Conservation (phyloP, 92 coral and sea anemone genomes). For the Porites cylindrica region DNA sequence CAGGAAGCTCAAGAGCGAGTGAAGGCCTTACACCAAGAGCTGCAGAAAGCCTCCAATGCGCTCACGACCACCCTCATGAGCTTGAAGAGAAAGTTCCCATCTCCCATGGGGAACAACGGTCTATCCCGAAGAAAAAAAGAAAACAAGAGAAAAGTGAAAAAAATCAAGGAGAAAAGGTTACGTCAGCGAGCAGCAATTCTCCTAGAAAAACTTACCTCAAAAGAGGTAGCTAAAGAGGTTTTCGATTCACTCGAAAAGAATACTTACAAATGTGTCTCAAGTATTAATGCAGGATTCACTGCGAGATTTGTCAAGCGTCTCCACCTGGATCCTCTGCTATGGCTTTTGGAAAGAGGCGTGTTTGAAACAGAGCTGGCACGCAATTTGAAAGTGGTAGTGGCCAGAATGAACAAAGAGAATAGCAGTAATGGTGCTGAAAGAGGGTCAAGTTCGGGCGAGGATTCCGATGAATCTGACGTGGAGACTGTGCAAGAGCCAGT, state of each 20-base stretch:
- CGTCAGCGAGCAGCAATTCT: constrained; percentile 29
- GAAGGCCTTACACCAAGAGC: neutral
- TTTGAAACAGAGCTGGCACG: constrained; percentile 13
- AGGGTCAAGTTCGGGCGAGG: constrained; percentile 25
- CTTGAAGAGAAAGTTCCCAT: constrained; percentile 51
- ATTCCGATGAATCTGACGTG: neutral
- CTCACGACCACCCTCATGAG: constrained; percentile 49
- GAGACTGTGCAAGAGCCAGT: neutral
- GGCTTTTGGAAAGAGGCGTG: constrained; percentile 43
- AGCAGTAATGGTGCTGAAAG: no score
- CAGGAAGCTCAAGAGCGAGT: neutral
- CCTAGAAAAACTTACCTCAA: neutral
- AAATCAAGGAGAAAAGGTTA: constrained; percentile 47
- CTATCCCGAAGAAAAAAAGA: constrained; percentile 50
- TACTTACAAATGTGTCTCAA: constrained; percentile 15
- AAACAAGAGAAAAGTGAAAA: constrained; percentile 22
- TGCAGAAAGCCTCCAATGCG: constrained; percentile 1
- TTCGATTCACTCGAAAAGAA: constrained; percentile 10
- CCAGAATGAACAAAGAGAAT: neutral
- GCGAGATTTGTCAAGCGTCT: constrained; percentile 2
- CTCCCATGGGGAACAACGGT: constrained; percentile 23
- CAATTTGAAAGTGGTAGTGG: constrained; percentile 30
- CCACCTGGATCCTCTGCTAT: constrained; percentile 35
- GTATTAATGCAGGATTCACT: constrained; percentile 42
- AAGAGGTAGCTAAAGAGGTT: neutral